Evolutionary conservation across 2,888 invertebrate species (phyloP).

Genomic region (Rhagonycha fulva): DNA sequence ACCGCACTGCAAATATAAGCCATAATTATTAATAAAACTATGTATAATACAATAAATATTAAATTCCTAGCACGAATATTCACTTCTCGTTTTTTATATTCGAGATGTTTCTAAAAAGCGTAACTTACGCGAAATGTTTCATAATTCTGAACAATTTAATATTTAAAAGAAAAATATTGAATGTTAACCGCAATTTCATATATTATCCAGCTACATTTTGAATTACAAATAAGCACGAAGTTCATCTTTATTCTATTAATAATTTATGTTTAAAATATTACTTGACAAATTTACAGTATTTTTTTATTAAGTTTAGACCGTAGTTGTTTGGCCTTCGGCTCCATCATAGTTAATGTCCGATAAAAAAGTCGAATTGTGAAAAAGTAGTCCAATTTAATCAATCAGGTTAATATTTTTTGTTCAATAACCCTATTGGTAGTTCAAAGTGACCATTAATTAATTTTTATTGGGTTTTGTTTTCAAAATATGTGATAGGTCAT

Average conservation of each 20-base stretch:
- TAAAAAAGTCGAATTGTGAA: too few species aligned
- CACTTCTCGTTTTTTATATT: slow-evolving; percentile 12
- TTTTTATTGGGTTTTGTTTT: too few species aligned
- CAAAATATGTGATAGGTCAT: too few species aligned
- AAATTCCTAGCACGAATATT: slow-evolving; percentile 17
- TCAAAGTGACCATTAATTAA: too few species aligned
- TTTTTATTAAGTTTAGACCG: too few species aligned
- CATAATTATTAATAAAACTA: not conserved
- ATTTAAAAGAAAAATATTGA: not conserved
- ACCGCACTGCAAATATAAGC: not conserved
- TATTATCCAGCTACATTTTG: not conserved
- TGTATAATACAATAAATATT: not conserved
- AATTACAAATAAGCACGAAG: not conserved
- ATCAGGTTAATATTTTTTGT: too few species aligned
- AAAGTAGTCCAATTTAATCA: too few species aligned
- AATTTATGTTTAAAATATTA: too few species aligned
- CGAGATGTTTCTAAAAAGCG: slow-evolving; percentile 17
- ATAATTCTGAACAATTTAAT: not conserved
- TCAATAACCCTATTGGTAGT: too few species aligned
- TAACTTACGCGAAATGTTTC: not conserved
- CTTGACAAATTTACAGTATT: too few species aligned
- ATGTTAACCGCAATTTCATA: not conserved
- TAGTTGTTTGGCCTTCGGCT: too few species aligned
- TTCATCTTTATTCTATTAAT: not conserved
- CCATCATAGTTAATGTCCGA: too few species aligned